Base-by-base conservation (phyloP, 2,888 invertebrate species). In the Anthoptus insignis region DNA sequence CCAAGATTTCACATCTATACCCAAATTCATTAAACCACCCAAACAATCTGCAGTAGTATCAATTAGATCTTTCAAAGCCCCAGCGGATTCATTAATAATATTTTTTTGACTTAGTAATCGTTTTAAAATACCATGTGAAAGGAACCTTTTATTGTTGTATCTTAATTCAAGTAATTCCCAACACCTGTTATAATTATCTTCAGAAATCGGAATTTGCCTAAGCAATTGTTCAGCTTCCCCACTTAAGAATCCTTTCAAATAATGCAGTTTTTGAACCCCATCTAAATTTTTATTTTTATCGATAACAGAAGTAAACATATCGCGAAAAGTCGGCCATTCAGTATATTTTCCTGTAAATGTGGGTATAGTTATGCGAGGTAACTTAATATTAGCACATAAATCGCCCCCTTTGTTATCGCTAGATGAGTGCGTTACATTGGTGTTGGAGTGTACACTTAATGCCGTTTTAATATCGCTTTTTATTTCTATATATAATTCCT, bases 1-100 rank as follows among this genome's bases (percentile, higher is more conserved):
- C 76, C 73, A 75, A 1, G 50, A 65, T 21, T 29, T 21, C 2
- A 73, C 22, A 47, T 69, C 45, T 9, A 70, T 45, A 8, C 53
- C 57, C n/a, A 72, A 27, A 64, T 70, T 72, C 21, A 11, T 49
- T 22, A 72, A 57, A 6, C 64, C 64, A 37, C 56, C 59, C 24
- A 73, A 59, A 58, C 72, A 73, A 32, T 75, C 73, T 11, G n/a
- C 47, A 8, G 69, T 68, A 8, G 66, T 73, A 49, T 71, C 70
- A 5, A 71, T 19, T 3, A 71, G 22, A 6, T 68, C 54, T 27
- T 70, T 73, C 0, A 61, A 22, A 22, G 22, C 21, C 13, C 11
- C 14, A 22, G 68, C 42, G 3, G 71, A 67, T 34, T 67, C 71
- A 16, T 22, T 16, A 0, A 21, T 21, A 8, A 61, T 19, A 29